These are phyloP conservation scores for Oreochromis tanganicae DNA, from an alignment of 2,113 vertebrate genomes.

Conservation along the genomic window DNA sequence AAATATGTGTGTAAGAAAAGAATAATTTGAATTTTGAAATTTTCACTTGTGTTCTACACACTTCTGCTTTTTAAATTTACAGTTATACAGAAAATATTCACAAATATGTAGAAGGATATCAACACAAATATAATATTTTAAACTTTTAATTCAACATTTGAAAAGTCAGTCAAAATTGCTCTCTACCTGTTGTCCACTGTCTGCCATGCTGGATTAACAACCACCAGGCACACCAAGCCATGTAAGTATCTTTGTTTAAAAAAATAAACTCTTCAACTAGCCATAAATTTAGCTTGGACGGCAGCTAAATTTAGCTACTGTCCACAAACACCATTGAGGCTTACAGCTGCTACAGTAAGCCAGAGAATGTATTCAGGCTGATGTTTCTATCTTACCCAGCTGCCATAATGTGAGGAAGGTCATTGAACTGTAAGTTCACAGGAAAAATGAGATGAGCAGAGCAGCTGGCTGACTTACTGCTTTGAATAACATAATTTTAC, in stretches of 20 bases:
- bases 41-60: not conserved
- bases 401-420: not conserved
- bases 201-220: not conserved
- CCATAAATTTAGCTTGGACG: accelerated
- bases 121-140: not conserved
- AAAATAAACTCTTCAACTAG: too few species aligned
- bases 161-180: not conserved
- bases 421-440: not conserved
- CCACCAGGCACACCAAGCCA: not conserved
- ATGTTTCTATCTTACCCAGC: not conserved
- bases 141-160: not conserved
- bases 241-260: not conserved
- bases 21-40: not conserved
- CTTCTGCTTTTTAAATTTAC: not conserved
- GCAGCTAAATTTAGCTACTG: not conserved
- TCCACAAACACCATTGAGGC: not conserved
- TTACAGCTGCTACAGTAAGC: not conserved
- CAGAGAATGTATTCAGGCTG: not conserved
- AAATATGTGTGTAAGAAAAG: accelerated
- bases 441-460: not conserved
- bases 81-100: not conserved
- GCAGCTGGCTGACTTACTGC: not conserved
- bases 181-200: not conserved
- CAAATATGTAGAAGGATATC: not conserved
- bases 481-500: not conserved